Evolutionary conservation across 2,797 vertebrate species (phyloP).

Genomic region (Calcarius lapponicus): DNA sequence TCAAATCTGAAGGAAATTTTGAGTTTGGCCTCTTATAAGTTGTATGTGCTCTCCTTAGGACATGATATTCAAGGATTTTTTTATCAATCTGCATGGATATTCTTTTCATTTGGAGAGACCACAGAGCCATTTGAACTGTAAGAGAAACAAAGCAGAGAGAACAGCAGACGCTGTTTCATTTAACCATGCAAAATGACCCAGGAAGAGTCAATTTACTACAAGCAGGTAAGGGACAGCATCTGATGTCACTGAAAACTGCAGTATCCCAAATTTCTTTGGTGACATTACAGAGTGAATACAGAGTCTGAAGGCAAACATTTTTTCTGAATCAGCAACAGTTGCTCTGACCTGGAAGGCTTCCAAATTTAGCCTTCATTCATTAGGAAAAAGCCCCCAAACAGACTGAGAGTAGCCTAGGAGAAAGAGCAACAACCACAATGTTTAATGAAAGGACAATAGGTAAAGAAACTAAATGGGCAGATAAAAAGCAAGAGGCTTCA

Average conservation of each 20-base stretch:
- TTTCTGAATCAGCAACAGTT: constrained; percentile 53
- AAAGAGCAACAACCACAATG: neutral
- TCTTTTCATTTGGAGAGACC: neutral
- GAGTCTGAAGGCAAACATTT: constrained; percentile 49
- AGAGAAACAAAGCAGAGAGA: neutral
- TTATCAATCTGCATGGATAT: neutral
- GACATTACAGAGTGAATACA: neutral
- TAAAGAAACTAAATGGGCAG: neutral
- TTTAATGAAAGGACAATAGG: neutral
- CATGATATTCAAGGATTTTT: neutral
- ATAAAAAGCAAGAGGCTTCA: neutral
- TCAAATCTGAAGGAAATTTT: neutral
- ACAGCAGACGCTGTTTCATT: neutral
- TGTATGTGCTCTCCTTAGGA: neutral
- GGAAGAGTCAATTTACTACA: neutral
- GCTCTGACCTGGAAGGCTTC: constrained; percentile 23
- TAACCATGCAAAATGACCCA: neutral
- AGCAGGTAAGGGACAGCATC: constrained; percentile 21
- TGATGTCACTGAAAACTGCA: constrained; percentile 33
- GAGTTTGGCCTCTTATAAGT: neutral
- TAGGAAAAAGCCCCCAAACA: neutral
- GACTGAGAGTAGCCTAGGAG: neutral
- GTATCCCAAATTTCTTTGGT: constrained; percentile 23
- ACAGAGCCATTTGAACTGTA: neutral
- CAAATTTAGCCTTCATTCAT: constrained; percentile 46